Conservation (phyloP, 2,888 invertebrate genomes). For the Tinea semifulvella region DNA sequence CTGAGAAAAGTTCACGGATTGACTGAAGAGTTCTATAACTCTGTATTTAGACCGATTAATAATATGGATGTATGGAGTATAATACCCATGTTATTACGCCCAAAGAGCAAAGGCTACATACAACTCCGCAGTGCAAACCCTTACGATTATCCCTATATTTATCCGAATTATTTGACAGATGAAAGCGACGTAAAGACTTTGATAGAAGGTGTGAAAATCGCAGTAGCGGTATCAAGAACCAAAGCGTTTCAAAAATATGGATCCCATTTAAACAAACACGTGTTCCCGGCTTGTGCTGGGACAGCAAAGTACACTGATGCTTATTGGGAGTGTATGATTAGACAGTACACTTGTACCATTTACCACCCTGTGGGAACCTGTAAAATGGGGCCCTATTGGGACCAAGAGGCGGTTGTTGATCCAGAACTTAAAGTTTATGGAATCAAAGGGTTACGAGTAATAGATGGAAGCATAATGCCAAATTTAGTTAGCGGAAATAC, state of each 20-base stretch:
- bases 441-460: conserved; percentile 78
- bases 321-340: conserved; percentile 90
- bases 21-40: conserved; percentile 76
- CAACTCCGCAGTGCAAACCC: conserved; percentile 85
- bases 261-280: conserved; percentile 73
- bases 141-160: conserved; percentile 87
- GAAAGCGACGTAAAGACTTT: conserved; percentile 81
- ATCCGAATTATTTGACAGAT: conserved; percentile 90
- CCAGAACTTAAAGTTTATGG: conserved; percentile 82
- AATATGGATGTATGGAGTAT: conserved; percentile 85
- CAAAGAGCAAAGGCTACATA: conserved; percentile 84
- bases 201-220: conserved; percentile 87
- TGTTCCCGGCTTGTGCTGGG: conserved; percentile 81
- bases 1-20: conserved; percentile 82
- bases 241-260: conserved; percentile 78
- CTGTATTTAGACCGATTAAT: conserved; percentile 78
- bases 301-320: conserved; percentile 74
- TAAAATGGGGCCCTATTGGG: conserved; percentile 91
- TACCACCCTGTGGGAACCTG: conserved; percentile 89
- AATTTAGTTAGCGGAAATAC: conserved; percentile 86
- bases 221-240: conserved; percentile 81
- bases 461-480: conserved; percentile 89
- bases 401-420: conserved; percentile 84
- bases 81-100: conserved; percentile 84
- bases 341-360: conserved; percentile 83